A percentile compares a stretch with the other conserved stretches of the same genome.
Conservation (phyloP, 2,113 vertebrate genomes). For the Lamprologus callipterus region DNA sequence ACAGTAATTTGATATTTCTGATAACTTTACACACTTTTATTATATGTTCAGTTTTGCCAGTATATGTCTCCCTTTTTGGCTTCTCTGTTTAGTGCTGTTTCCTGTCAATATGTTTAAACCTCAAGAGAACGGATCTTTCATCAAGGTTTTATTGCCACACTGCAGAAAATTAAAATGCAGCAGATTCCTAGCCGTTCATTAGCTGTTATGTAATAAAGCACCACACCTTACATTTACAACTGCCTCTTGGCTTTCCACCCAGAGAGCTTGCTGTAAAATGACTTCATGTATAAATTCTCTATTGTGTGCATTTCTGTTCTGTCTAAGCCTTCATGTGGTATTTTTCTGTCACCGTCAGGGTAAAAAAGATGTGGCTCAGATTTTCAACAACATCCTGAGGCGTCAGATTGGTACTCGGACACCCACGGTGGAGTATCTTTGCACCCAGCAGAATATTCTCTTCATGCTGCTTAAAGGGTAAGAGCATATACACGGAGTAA, state of each 20-base stretch:
- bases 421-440: conserved; percentile 95
- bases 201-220: not conserved
- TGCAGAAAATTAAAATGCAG: not conserved
- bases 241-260: not conserved
- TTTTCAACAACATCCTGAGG: conserved; percentile 97
- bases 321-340: not conserved
- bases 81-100: not conserved
- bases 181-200: not conserved
- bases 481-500: not conserved
- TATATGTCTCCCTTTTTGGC: not conserved
- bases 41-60: not conserved
- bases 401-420: conserved; percentile 94
- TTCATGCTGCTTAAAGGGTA: conserved; percentile 98
- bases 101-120: not conserved
- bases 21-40: not conserved
- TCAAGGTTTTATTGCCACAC: not conserved
- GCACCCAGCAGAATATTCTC: conserved; percentile 95
- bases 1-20: not conserved
- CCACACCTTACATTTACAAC: not conserved
- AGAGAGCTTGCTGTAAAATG: not conserved
- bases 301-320: not conserved
- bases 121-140: not conserved
- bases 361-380: conserved; percentile 96
- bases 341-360: conserved; percentile 68
- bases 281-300: not conserved